Evolutionary conservation across 2,113 vertebrate genomes (phyloP).

Genomic region (Prunella fulvescens): DNA sequence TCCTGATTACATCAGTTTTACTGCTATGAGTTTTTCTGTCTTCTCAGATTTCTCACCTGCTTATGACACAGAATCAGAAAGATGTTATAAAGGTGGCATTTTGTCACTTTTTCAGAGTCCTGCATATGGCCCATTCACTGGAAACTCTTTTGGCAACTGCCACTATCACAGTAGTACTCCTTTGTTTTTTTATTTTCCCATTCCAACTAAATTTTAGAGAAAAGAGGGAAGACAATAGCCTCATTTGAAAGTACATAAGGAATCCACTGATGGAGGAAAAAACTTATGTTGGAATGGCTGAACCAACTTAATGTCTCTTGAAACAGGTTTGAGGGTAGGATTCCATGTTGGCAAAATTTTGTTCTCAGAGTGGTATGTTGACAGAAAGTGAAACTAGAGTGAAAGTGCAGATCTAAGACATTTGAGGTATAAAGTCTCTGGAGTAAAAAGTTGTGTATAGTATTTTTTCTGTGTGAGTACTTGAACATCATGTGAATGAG

Average conservation of each 20-base stretch:
- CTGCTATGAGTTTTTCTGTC: not conserved
- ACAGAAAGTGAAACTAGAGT: slow-evolving; percentile 13
- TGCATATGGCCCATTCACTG: not conserved
- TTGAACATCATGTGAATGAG: slow-evolving; percentile 39
- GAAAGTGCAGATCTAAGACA: not conserved
- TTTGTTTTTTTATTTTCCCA: not conserved
- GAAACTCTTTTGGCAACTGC: not conserved
- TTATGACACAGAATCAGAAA: not conserved
- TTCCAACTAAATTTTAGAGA: not conserved
- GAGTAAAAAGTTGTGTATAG: not conserved
- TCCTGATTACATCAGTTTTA: not conserved
- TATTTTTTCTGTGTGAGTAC: not conserved
- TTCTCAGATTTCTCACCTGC: not conserved
- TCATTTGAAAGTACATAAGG: not conserved
- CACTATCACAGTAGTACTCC: not conserved
- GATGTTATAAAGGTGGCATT: not conserved
- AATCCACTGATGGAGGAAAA: not conserved
- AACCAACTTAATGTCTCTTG: not conserved
- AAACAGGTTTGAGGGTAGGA: not conserved
- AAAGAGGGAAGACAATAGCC: not conserved
- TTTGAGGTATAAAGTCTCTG: not conserved
- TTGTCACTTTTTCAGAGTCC: not conserved
- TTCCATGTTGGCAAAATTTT: not conserved
- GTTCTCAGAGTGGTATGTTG: not conserved
- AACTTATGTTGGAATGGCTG: not conserved